Percentiles rank a stretch among this genome's conserved stretches.
These are phyloP conservation scores for Drosophila cardini DNA, from an alignment of 1,140 invertebrate genomes.

Conservation along the genomic window DNA sequence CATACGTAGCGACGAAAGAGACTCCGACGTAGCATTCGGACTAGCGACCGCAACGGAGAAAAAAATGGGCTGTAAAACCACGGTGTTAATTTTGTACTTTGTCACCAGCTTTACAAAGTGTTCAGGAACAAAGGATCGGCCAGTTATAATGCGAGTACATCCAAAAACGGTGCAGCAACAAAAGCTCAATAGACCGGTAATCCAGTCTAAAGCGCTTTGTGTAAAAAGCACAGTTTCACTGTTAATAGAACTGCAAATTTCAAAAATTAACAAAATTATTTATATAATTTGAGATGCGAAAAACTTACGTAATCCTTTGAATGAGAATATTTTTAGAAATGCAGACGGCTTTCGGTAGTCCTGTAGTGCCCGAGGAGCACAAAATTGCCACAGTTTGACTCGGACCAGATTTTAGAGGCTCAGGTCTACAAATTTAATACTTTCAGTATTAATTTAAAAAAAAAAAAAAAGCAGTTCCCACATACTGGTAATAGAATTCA, in stretches of 20 bases:
- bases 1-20: slow-evolving; percentile 52
- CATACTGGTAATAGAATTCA: slow-evolving; percentile 71
- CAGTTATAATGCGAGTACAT: slow-evolving; percentile 67
- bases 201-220: slow-evolving; percentile 75
- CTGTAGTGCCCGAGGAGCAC: slow-evolving; percentile 90
- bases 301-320: slow-evolving; percentile 56
- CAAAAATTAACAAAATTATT: background rate
- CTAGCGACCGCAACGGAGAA: slow-evolving; percentile 49
- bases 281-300: background rate
- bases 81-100: slow-evolving; percentile 73
- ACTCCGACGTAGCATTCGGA: slow-evolving; percentile 52
- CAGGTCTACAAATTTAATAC: no score
- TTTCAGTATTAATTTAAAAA: no score
- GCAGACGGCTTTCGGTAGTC: slow-evolving; percentile 91
- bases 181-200: slow-evolving; percentile 67
- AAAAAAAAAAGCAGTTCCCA: no score
- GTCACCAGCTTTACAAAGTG: slow-evolving; percentile 62
- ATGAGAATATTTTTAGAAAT: slow-evolving; percentile 86
- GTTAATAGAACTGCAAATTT: slow-evolving; percentile 43
- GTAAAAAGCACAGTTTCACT: slow-evolving; percentile 62
- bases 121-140: slow-evolving; percentile 56
- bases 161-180: slow-evolving; percentile 56
- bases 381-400: slow-evolving; percentile 82
- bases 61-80: slow-evolving; percentile 52
- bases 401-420: slow-evolving; percentile 49